phyloP scores from a whole-genome alignment of 2,888 invertebrate genomes.

The Dascillus cervinus region DNA sequence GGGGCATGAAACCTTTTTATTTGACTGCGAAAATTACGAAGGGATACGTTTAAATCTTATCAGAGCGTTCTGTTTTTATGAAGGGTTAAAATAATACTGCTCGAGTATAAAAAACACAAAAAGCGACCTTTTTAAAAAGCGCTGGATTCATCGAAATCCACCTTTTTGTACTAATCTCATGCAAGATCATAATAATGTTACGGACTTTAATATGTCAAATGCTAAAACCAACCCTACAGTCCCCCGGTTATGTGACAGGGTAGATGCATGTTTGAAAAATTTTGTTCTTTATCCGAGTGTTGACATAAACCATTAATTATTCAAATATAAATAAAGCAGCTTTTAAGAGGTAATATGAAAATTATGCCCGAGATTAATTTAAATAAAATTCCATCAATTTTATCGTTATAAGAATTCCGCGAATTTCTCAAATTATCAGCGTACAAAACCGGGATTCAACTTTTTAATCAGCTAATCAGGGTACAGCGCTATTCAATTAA shows the following conservation, averaged over 20 bases:
- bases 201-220: constrained; percentile 17
- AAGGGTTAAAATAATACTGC: no score
- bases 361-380: no score
- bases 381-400: not conserved
- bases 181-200: constrained; percentile 16
- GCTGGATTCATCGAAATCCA: no score
- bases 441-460: constrained; percentile 16
- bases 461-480: constrained; percentile 17
- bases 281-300: constrained; percentile 14
- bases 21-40: no score
- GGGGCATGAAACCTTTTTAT: no score
- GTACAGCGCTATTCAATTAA: constrained; percentile 22
- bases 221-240: constrained; percentile 15
- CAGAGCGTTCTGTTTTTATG: no score
- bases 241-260: constrained; percentile 13
- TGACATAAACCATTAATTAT: constrained; percentile 17
- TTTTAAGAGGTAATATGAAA: no score
- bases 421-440: constrained; percentile 9
- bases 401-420: not conserved
- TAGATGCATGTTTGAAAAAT: constrained; percentile 18
- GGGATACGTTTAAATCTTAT: no score
- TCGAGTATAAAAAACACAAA: no score
- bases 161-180: constrained; percentile 14
- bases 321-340: constrained; percentile 13
- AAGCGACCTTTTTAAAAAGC: no score